Evolutionary conservation across 2,888 invertebrate genomes (phyloP), one percentile per base, ranked within the genome.

Genomic region (Thymelicus acteon): DNA sequence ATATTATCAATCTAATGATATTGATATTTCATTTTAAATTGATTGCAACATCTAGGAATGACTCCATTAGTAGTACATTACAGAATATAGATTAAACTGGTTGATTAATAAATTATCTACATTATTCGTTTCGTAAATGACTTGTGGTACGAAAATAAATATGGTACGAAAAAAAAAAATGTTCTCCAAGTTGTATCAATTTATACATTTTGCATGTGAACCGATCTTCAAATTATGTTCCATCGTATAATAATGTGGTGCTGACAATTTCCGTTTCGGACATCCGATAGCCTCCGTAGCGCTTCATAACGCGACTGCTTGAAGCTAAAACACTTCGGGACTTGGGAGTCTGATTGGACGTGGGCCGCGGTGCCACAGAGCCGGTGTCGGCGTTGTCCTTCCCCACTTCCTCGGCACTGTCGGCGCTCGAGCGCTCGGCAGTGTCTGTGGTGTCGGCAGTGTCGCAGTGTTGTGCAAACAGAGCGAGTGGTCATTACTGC

Each of bases 251-350:
- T 13, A 48, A 13, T 48, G 12, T 13, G 2, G 48, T 2, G 48
- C 13, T 48, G 48, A 13, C 48, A 13, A 48, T 48, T 47, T 31
- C 15, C 12, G 52, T 52, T 19, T 19, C 7, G 52, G 19, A 52
- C 19, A 19, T 52, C 19, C 52, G 15, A 52, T 52, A 13, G 8
- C 8, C 15, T 19, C 19, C 8, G 8, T 19, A 10, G 19, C 7
- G 71, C 79, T 78, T 77, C 79, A 77, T 76, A 75, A 78, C 8
- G 48, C 74, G 81, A 40, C 54, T 83, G 82, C 89, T 87, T 87
- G 87, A 83, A 83, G 81, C 81, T 82, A 3, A 31, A 31, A 31
- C 5, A 31, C 31, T 2, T 31, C 3, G 31, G 31, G 31, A 31
- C 0, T 31, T 31, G 31, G 31, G 31, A 31, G 31, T 31, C 31